phyloP scores from a whole-genome alignment of 2,113 vertebrate species.

The Triplophysa dalaica region DNA sequence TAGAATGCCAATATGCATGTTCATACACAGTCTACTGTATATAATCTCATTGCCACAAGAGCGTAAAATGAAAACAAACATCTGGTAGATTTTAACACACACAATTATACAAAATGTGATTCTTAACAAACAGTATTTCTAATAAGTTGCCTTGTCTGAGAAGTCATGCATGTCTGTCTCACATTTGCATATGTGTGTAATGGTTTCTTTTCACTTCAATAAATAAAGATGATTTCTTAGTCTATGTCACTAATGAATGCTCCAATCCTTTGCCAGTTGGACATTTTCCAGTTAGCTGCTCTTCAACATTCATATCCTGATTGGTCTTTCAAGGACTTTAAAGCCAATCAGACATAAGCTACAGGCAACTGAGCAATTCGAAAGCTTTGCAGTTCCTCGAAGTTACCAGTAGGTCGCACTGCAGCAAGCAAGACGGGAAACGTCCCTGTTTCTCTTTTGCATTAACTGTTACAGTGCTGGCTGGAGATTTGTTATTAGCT shows the following conservation, averaged over 20 bases:
- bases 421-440: constrained; percentile 54
- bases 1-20: neutral
- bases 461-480: constrained; percentile 53
- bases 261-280: constrained; percentile 24
- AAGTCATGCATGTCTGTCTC: constrained; percentile 1
- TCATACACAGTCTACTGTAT: neutral
- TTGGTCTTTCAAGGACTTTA: constrained; percentile 25
- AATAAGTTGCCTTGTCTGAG: neutral
- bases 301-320: constrained; percentile 19
- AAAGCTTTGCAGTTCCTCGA: constrained; percentile 27
- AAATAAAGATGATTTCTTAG: constrained; percentile 41
- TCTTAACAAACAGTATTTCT: too few species aligned
- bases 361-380: neutral
- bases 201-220: constrained; percentile 4
- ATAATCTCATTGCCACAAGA: neutral
- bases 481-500: neutral
- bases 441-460: neutral
- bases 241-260: constrained; percentile 40
- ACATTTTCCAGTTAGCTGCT: constrained; percentile 31
- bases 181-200: constrained; percentile 14
- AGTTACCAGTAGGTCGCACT: constrained; percentile 55
- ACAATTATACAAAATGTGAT: neutral
- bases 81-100: neutral
- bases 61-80: neutral
- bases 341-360: constrained; percentile 16